Evolutionary conservation across 2,888 invertebrate species (phyloP).

Genomic region (Spilarctia lutea): DNA sequence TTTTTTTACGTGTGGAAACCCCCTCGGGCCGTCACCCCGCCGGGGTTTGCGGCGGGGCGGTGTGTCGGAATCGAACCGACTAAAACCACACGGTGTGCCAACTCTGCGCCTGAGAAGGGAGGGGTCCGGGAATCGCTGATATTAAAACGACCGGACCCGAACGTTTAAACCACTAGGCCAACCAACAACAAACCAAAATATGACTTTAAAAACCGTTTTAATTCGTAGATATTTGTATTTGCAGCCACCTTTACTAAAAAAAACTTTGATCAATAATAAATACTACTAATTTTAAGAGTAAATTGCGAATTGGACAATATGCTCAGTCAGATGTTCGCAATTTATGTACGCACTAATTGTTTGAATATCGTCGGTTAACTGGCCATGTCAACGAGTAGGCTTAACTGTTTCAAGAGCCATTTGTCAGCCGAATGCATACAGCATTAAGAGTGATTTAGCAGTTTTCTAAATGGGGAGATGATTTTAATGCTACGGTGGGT

Average conservation of each 20-base stretch:
- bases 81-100: too few relatives aligned
- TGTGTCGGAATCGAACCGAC: too few relatives aligned
- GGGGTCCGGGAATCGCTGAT: too few relatives aligned
- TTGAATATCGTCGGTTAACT: neutral
- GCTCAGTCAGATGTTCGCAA: neutral
- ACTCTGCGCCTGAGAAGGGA: too few relatives aligned
- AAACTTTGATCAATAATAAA: neutral
- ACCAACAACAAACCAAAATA: too few relatives aligned
- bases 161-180: too few relatives aligned
- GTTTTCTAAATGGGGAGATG: neutral
- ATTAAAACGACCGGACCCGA: too few relatives aligned
- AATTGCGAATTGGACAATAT: neutral
- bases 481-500: neutral
- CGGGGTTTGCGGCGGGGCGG: too few relatives aligned
- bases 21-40: too few relatives aligned
- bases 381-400: neutral
- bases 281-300: neutral
- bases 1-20: too few relatives aligned
- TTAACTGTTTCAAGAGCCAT: neutral
- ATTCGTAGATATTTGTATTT: neutral
- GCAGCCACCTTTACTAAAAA: neutral
- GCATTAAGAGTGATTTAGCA: neutral
- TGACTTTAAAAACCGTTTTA: neutral
- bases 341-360: constrained; percentile 1
- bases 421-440: neutral